phyloP scores from a whole-genome alignment of 37 sponge, comb jelly and placozoan species.

The Beroe forskalii region DNA sequence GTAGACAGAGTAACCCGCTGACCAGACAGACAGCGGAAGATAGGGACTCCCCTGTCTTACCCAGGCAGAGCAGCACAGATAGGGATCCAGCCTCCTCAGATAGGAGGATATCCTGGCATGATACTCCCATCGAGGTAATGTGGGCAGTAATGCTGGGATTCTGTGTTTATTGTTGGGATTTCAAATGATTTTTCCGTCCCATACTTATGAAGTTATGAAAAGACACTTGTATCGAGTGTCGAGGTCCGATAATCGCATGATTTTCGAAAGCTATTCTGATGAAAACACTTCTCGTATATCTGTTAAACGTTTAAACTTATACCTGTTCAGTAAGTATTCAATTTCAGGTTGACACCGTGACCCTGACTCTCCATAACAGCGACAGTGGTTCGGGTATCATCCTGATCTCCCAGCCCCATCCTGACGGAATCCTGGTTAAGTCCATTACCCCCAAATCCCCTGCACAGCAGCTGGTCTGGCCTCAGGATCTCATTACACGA shows the following conservation, averaged over 20 bases:
- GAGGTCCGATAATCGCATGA: too few species aligned
- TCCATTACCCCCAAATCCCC: not conserved
- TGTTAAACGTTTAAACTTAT: too few species aligned
- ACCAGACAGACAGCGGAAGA: too few species aligned
- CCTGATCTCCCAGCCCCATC: constrained; percentile 5
- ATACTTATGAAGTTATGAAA: too few species aligned
- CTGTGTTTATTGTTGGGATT: too few species aligned
- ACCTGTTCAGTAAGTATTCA: too few species aligned
- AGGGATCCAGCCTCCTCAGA: not conserved
- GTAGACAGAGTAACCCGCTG: too few species aligned
- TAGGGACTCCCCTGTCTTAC: not conserved
- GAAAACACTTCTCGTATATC: too few species aligned
- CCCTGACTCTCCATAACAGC: not conserved
- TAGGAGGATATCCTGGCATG: constrained; percentile 57
- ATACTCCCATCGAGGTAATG: constrained; percentile 37
- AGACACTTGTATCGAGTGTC: too few species aligned
- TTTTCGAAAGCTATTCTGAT: too few species aligned
- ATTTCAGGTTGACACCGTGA: constrained; percentile 9
- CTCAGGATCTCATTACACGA: constrained; percentile 50
- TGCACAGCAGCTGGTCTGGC: constrained; percentile 56
- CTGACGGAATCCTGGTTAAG: constrained; percentile 62
- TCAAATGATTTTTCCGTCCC: too few species aligned
- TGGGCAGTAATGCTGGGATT: not conserved
- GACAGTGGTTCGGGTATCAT: constrained; percentile 42
- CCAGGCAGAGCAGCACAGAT: not conserved